These are phyloP conservation scores for Aleiodes leptofemur DNA, from an alignment of 2,888 invertebrate species.

Conservation along the genomic window DNA sequence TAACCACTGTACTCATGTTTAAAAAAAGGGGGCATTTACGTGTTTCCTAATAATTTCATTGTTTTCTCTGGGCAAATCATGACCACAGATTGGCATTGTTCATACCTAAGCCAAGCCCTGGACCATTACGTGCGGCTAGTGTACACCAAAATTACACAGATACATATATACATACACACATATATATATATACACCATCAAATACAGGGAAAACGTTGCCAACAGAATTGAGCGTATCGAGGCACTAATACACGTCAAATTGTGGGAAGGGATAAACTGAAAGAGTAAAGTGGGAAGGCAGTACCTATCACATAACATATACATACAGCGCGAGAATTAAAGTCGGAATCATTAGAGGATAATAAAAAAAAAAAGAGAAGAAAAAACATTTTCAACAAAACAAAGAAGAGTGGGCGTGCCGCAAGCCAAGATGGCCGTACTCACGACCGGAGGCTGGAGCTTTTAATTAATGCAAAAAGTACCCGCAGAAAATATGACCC, in stretches of 20 bases:
- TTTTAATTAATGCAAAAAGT: constrained; percentile 73
- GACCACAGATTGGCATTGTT: constrained; percentile 33
- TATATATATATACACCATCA: no score
- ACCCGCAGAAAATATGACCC: constrained; percentile 51
- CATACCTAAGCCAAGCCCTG: constrained; percentile 27
- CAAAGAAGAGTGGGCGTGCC: constrained; percentile 74
- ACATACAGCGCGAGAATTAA: constrained; percentile 51
- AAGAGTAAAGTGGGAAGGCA: constrained; percentile 35
- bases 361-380: constrained; percentile 54
- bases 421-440: constrained; percentile 73
- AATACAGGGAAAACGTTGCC: not conserved
- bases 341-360: constrained; percentile 68
- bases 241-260: constrained; percentile 22
- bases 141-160: not conserved
- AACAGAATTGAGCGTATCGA: constrained; percentile 22
- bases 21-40: not conserved
- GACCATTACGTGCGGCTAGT: not conserved
- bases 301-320: constrained; percentile 57
- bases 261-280: no score
- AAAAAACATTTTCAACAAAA: constrained; percentile 67
- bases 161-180: no score
- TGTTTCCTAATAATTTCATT: constrained; percentile 8
- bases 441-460: constrained; percentile 69
- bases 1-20: no score
- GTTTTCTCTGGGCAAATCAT: constrained; percentile 15